Evolutionary conservation across 2,888 invertebrate species (phyloP), one percentile per base, ranked within the genome.

Genomic region (Campoplex capitator): DNA sequence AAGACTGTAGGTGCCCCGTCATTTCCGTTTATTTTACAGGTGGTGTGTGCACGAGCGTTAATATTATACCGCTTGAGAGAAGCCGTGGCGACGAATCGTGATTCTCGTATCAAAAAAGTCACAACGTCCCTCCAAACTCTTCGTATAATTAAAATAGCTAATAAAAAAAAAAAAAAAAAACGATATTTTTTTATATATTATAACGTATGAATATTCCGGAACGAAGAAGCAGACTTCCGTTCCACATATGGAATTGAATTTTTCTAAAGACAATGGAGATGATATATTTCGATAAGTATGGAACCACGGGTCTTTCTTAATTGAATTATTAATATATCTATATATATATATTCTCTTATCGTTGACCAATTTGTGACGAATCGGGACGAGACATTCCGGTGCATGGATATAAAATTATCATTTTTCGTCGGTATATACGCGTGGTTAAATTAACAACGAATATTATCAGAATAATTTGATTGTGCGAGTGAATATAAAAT

Each of bases 21-120:
- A 92, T 92, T 93, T 93, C 93, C 92, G 93, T 89, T 92, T 88
- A 67, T 75, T 83, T 82, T 48, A 84, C 87, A 84, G 75, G 87
- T 84, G 81, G 87, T 84, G 81, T 74, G 51, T 77, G 45, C 79
- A 42, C 73, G 70, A 54, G 78, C 77, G 85, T 76, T 86, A 77
- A 86, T 88, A 88, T 88, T 84, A 77, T 16, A 32, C n/a, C 77
- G 38, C 73, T 76, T 71, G 75, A 80, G 82, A 89, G 75, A 88
- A 90, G 8, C 67, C 42, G 45, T 28, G 76, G 80, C 75, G 85
- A 87, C 85, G 83, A 56, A 77, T 78, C 86, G 83, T 81, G 58
- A 81, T 81, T 88, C 80, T 67, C 76, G 28, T 73, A 78, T 78
- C 35, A 18, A 82, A 51, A 68, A 65, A 81, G 48, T 77, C 65